phyloP scores from a whole-genome alignment of 1,140 invertebrate species.

The Mizuhopecten yessoensis region DNA sequence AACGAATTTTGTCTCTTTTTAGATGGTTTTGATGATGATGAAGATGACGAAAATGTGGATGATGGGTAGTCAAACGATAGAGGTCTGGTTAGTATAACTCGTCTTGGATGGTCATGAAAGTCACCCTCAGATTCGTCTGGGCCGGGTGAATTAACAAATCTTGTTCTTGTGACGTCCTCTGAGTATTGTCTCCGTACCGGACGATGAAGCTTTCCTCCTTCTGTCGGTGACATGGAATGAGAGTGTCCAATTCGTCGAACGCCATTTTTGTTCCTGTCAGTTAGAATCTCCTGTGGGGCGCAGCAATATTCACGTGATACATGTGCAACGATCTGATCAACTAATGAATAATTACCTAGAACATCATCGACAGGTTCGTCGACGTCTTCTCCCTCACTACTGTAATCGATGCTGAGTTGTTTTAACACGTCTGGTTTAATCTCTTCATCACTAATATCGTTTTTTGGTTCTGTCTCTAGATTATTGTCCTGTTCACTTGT shows the following conservation, averaged over 20 bases:
- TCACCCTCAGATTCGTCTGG: not conserved
- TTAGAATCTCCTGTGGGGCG: not conserved
- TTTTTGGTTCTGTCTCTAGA: not conserved
- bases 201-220: not conserved
- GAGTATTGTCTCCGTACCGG: not conserved
- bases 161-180: not conserved
- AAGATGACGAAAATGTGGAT: not conserved
- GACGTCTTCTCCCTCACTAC: not conserved
- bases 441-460: not conserved
- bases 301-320: not conserved
- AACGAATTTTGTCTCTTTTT: not conserved
- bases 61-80: not conserved
- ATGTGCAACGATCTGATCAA: not conserved
- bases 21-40: not conserved
- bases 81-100: not conserved
- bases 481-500: not conserved
- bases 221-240: not conserved
- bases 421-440: not conserved
- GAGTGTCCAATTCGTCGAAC: not conserved
- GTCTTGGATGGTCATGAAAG: not conserved
- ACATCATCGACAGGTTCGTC: not conserved
- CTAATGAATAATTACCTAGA: not conserved
- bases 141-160: not conserved
- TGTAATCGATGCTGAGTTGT: constrained; percentile 11
- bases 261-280: not conserved